These are phyloP conservation scores for Clarias magur DNA, from an alignment of 2,113 vertebrate genomes.

Conservation along the genomic window DNA sequence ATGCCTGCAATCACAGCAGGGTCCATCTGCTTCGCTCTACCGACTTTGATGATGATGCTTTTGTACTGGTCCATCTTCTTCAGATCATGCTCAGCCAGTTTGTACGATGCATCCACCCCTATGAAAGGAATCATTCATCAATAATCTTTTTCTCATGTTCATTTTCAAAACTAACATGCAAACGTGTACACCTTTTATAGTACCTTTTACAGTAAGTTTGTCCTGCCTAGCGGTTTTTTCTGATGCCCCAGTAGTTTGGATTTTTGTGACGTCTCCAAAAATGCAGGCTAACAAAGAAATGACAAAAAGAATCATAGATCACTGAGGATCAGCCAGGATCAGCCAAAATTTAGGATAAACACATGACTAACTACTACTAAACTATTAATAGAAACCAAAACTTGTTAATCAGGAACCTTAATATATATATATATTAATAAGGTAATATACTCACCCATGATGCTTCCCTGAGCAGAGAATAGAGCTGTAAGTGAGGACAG, in stretches of 20 bases:
- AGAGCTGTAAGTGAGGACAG: not conserved
- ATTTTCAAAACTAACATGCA: not conserved
- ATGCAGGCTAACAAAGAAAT: slow-evolving; percentile 19
- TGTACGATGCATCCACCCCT: slow-evolving; percentile 68
- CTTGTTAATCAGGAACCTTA: not conserved
- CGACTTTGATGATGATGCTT: slow-evolving; percentile 60
- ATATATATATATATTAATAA: too few species aligned
- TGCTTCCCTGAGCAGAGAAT: slow-evolving; percentile 5
- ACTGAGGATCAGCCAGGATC: not conserved
- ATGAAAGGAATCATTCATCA: not conserved
- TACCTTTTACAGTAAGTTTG: slow-evolving; percentile 59
- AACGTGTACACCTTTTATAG: not conserved
- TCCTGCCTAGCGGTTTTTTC: slow-evolving; percentile 60
- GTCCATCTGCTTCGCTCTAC: slow-evolving; percentile 69
- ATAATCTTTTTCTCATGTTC: not conserved
- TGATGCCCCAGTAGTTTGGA: slow-evolving; percentile 67
- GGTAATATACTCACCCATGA: slow-evolving; percentile 53
- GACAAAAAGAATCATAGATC: not conserved
- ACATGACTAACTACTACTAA: not conserved
- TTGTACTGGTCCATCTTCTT: slow-evolving; percentile 64
- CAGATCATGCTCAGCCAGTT: slow-evolving; percentile 66
- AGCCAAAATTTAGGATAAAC: not conserved
- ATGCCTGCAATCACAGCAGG: slow-evolving; percentile 74
- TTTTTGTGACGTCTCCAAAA: slow-evolving; percentile 69
- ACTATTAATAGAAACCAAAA: not conserved